Percentiles rank a stretch among this genome's conserved stretches.
These are phyloP conservation scores for Dipus sagitta DNA, from an alignment of 2,797 vertebrate genomes.

Conservation along the genomic window DNA sequence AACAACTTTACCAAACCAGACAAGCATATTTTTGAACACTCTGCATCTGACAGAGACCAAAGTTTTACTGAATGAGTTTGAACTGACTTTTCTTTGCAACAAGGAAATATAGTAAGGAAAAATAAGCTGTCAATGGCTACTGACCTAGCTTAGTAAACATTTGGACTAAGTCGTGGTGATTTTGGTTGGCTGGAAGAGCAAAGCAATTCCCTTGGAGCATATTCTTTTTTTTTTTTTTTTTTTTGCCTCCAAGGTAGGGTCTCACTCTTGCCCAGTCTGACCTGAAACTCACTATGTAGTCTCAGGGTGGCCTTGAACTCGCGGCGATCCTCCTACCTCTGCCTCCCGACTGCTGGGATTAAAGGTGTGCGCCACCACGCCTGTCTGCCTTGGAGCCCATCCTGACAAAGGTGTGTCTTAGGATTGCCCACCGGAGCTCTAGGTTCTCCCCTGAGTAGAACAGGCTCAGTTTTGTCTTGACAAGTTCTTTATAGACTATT, in stretches of 20 bases:
- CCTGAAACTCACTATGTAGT: no score
- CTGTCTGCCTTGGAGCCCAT: no score
- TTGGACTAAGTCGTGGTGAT: neutral
- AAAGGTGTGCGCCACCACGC: no score
- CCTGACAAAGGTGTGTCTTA: neutral
- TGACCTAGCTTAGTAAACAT: neutral
- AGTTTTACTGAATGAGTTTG: conserved; percentile 16
- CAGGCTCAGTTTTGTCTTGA: neutral
- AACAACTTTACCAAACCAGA: neutral
- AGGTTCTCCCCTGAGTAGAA: neutral
- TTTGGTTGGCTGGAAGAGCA: conserved; percentile 17
- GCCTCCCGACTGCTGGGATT: no score
- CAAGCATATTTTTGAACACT: neutral
- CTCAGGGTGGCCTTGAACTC: no score
- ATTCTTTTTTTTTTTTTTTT: neutral
- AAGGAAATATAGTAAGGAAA: conserved; percentile 26
- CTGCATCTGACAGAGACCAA: neutral
- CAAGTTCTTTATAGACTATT: neutral
- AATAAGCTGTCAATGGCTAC: neutral
- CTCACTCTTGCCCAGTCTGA: no score
- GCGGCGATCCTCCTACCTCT: no score
- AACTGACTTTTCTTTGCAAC: conserved; percentile 33
- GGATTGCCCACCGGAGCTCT: neutral
- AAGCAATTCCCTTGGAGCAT: neutral
- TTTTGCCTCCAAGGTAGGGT: no score